Evolutionary conservation across 53 echinoderm and acorn worm species (phyloP).

Genomic region (Stichopus horrens): DNA sequence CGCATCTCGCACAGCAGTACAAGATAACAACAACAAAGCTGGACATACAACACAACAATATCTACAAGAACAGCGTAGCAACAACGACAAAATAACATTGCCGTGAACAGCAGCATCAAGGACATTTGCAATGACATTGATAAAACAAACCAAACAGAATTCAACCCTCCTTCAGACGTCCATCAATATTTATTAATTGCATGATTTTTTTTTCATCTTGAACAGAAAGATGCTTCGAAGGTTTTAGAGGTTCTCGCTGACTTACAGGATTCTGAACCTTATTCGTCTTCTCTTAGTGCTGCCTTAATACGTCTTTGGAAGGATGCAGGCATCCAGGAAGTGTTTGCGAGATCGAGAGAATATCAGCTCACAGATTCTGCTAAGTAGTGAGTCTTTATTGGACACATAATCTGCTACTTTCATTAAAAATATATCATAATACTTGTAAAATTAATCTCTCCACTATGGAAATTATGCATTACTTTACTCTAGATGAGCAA

Average conservation of each 20-base stretch:
- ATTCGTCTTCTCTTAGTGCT: slow-evolving; percentile 66
- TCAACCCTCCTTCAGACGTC: no score
- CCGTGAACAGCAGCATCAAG: no score
- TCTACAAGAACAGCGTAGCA: no score
- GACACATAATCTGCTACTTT: neutral
- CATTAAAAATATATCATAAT: neutral
- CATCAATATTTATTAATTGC: no score
- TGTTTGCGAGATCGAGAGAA: slow-evolving; percentile 86
- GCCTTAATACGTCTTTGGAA: slow-evolving; percentile 88
- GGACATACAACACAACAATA: no score
- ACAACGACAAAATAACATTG: no score
- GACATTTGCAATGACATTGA: no score
- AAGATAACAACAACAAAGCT: no score
- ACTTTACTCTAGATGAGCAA: no score
- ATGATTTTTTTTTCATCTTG: neutral
- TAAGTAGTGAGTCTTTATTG: slow-evolving; percentile 75
- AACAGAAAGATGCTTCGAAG: slow-evolving; percentile 79
- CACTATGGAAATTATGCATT: no score
- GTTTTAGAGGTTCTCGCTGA: slow-evolving; percentile 78
- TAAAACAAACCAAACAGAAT: no score
- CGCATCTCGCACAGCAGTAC: no score
- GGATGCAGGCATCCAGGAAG: slow-evolving; percentile 82
- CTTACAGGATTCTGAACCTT: slow-evolving; percentile 86
- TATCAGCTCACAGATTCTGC: slow-evolving; percentile 98
- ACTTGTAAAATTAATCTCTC: neutral